Conservation (phyloP, 2,888 invertebrate genomes). For the Eupithecia tripunctaria region DNA sequence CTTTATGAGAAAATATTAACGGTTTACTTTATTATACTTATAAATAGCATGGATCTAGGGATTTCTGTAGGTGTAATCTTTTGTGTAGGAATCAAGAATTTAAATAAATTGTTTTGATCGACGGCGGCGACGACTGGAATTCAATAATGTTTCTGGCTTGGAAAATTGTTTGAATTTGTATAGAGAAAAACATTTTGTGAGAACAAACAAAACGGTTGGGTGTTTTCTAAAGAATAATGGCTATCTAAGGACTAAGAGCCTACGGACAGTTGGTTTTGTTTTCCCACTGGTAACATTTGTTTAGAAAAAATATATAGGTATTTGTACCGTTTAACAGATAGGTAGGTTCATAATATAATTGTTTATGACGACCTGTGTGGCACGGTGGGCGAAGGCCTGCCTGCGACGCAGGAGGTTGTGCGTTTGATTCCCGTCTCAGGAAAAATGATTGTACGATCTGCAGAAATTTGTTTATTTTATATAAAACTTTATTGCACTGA, state of each 20-base stretch:
- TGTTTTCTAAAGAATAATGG: neutral
- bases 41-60: neutral
- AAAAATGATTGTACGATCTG: too few relatives aligned
- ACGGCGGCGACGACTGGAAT: slow-evolving; percentile 1
- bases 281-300: neutral
- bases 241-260: neutral
- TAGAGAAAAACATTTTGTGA: slow-evolving; percentile 1
- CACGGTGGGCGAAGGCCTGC: too few relatives aligned
- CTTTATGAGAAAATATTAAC: too few relatives aligned
- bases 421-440: too few relatives aligned
- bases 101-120: neutral
- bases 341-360: too few relatives aligned
- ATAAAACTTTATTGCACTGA: too few relatives aligned
- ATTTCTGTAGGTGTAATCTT: neutral
- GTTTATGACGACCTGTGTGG: too few relatives aligned
- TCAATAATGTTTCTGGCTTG: neutral
- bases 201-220: slow-evolving; percentile 2
- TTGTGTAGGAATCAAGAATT: slow-evolving; percentile 3
- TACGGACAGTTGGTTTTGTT: neutral
- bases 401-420: too few relatives aligned
- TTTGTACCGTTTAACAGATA: too few relatives aligned
- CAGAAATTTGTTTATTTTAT: too few relatives aligned
- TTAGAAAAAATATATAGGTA: too few relatives aligned
- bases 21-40: too few relatives aligned
- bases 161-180: neutral